A percentile compares a stretch with the other conserved stretches of the same genome.
phyloP scores from a whole-genome alignment of 1,140 invertebrate species.

The Anadara kagoshimensis region DNA sequence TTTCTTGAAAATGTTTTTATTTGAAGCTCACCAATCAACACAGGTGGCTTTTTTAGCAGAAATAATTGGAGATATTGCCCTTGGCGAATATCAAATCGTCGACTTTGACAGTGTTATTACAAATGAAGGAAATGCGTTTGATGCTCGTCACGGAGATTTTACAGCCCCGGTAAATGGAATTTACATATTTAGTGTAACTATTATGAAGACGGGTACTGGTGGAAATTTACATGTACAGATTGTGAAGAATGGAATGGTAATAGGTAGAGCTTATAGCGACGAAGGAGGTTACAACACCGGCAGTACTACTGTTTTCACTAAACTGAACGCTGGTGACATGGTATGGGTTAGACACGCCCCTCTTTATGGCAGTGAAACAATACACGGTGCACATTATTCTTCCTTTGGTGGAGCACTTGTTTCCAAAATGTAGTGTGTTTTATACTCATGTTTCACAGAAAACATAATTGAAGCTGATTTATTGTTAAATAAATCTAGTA shows the following conservation, averaged over 20 bases:
- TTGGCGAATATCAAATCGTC: neutral
- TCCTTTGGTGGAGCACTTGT: no score
- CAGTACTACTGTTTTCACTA: neutral
- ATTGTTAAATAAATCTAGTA: no score
- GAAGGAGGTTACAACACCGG: neutral
- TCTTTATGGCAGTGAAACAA: no score
- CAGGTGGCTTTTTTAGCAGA: no score
- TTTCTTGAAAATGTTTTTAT: no score
- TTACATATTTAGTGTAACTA: neutral
- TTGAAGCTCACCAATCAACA: no score
- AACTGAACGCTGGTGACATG: neutral
- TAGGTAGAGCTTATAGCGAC: neutral
- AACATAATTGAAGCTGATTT: no score
- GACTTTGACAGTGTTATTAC: constrained; percentile 8
- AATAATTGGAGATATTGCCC: neutral
- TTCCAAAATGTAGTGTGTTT: no score
- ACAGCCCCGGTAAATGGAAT: neutral
- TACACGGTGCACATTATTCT: no score
- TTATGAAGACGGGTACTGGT: neutral
- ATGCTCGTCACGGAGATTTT: constrained; percentile 5
- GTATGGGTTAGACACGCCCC: neutral
- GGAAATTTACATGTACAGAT: neutral
- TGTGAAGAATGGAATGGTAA: neutral
- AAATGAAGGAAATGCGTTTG: constrained; percentile 5
- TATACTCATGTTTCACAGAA: no score